phyloP scores from a whole-genome alignment of 1,140 invertebrate species.

The Andrena cerasifolii region DNA sequence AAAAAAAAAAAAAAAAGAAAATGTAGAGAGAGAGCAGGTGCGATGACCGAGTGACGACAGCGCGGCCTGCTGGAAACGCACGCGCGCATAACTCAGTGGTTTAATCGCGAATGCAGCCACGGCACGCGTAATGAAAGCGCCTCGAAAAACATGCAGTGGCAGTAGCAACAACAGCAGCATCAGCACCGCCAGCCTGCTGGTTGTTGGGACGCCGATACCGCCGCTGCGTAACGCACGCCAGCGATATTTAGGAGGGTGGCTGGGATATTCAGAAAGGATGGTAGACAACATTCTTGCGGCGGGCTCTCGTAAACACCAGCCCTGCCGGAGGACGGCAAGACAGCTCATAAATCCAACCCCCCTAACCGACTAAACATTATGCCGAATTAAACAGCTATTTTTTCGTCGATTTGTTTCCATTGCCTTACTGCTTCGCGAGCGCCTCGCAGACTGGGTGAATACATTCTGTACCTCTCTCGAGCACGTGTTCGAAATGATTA shows the following conservation, averaged over 20 bases:
- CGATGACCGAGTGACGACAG: conserved; percentile 59
- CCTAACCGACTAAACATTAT: conserved; percentile 66
- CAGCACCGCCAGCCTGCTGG: conserved; percentile 21
- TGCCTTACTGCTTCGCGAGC: conserved; percentile 37
- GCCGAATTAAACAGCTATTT: conserved; percentile 75
- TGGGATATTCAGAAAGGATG: conserved; percentile 32
- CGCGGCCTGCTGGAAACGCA: conserved; percentile 74
- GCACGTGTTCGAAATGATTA: too few species aligned
- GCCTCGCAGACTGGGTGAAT: too few species aligned
- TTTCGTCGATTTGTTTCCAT: conserved; percentile 52
- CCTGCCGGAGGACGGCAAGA: conserved; percentile 52
- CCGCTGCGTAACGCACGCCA: conserved; percentile 53
- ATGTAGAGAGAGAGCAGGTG: conserved; percentile 38
- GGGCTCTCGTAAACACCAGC: conserved; percentile 73
- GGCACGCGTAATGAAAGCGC: conserved; percentile 77
- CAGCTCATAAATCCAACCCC: conserved; percentile 71
- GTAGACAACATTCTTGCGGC: conserved; percentile 77
- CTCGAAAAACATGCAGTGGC: conserved; percentile 74
- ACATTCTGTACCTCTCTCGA: too few species aligned
- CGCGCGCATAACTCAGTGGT: conserved; percentile 77
- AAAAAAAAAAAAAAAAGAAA: conserved; percentile 28
- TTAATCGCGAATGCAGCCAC: conserved; percentile 76
- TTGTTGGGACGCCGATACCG: conserved; percentile 57
- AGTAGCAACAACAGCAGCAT: conserved; percentile 17
- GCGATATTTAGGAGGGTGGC: conserved; percentile 59